Conservation (phyloP, 2,797 vertebrate species). For the Sciaenops ocellatus region DNA sequence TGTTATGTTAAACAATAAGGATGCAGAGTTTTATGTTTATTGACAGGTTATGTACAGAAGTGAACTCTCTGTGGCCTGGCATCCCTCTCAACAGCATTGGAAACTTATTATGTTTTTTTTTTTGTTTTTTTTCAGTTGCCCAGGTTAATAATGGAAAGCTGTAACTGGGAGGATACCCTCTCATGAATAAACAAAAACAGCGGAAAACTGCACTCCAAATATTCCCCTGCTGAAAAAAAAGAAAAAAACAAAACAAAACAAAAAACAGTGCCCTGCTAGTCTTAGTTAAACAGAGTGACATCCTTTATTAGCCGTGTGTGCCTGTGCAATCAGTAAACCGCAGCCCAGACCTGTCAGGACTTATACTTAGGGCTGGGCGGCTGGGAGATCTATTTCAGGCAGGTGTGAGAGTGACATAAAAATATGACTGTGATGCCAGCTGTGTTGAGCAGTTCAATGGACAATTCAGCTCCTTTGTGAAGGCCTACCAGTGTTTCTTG, state of each 20-base stretch:
- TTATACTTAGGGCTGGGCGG: slow-evolving; percentile 46
- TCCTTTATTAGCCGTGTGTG: slow-evolving; percentile 67
- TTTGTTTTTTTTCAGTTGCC: slow-evolving; percentile 45
- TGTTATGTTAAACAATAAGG: slow-evolving; percentile 23
- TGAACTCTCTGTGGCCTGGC: slow-evolving; percentile 35
- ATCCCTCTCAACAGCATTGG: slow-evolving; percentile 41
- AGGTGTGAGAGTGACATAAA: slow-evolving; percentile 66
- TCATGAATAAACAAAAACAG: slow-evolving; percentile 84
- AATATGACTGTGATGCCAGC: slow-evolving; percentile 50
- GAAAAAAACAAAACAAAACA: slow-evolving; percentile 23
- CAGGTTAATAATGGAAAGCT: slow-evolving; percentile 79
- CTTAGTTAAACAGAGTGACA: slow-evolving; percentile 68
- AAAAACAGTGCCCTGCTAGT: slow-evolving; percentile 37
- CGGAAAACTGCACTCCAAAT: slow-evolving; percentile 87
- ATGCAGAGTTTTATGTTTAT: slow-evolving; percentile 23
- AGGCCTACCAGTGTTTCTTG: slow-evolving; percentile 38
- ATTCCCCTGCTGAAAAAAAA: slow-evolving; percentile 79
- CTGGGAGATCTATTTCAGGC: slow-evolving; percentile 69
- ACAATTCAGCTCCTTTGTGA: slow-evolving; percentile 59
- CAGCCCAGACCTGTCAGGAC: slow-evolving; percentile 67
- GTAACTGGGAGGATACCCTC: slow-evolving; percentile 71
- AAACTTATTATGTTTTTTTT: slow-evolving; percentile 51
- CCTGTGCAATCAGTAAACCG: slow-evolving; percentile 50
- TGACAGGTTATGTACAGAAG: slow-evolving; percentile 17
- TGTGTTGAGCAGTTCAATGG: slow-evolving; percentile 34